Conservation (phyloP, 2,797 vertebrate species). For the Hafferia zeledoni region DNA sequence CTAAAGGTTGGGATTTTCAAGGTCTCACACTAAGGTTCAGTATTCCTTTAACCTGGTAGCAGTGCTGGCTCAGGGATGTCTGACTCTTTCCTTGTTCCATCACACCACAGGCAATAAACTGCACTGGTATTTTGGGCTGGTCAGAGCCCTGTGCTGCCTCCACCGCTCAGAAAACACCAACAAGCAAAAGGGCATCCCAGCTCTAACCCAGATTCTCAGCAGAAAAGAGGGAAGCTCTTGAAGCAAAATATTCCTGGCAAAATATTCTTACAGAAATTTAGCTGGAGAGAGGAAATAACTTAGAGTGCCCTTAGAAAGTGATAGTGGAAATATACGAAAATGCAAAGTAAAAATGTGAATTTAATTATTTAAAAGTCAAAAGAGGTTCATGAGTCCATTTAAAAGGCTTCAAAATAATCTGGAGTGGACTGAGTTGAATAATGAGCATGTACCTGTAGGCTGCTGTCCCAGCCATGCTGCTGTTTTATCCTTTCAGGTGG, state of each 20-base stretch:
- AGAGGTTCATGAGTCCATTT: not conserved
- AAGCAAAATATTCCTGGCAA: not conserved
- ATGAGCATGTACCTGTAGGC: not conserved
- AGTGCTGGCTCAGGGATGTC: not conserved
- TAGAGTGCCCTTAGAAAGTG: not conserved
- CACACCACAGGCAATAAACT: not conserved
- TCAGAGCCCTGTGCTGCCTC: not conserved
- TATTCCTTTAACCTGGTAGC: not conserved
- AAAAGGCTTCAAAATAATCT: not conserved
- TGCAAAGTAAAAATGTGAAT: not conserved
- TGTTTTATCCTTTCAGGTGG: not conserved
- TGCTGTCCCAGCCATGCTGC: not conserved
- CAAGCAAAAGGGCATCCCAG: not conserved
- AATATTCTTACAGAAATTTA: not conserved
- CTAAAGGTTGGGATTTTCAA: not conserved
- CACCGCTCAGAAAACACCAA: not conserved
- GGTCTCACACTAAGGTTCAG: not conserved
- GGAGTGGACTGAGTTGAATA: not conserved
- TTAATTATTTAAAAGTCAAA: not conserved
- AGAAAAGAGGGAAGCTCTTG: not conserved
- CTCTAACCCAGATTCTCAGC: not conserved
- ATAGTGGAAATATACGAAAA: not conserved
- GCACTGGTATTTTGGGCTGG: fast-evolving
- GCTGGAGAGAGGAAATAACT: not conserved
- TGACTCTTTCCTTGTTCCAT: not conserved